phyloP scores from a whole-genome alignment of 2,113 vertebrate species.

The Nerophis ophidion region DNA sequence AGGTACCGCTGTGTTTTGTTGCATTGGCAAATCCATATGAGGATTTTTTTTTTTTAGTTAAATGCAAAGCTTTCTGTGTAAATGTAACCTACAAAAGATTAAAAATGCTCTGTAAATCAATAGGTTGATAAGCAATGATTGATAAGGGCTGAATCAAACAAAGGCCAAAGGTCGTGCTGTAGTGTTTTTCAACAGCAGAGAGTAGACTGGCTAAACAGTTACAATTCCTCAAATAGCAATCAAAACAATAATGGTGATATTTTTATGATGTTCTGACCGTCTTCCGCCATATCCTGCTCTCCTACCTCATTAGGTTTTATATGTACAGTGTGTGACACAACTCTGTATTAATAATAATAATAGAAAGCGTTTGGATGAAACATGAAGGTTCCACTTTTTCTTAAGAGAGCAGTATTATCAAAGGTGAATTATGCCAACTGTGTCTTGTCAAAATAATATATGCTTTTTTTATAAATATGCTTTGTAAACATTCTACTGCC shows the following conservation, averaged over 20 bases:
- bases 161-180: not conserved
- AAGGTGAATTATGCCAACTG: too few relatives aligned
- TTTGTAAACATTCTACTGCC: not conserved
- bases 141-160: not conserved
- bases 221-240: not conserved
- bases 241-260: not conserved
- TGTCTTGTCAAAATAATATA: too few relatives aligned
- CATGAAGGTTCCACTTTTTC: not conserved
- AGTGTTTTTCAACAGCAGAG: not conserved
- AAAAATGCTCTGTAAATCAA: not conserved
- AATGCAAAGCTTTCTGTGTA: not conserved
- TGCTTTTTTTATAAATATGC: not conserved
- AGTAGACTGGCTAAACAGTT: not conserved
- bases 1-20: too few relatives aligned
- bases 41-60: not conserved
- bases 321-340: not conserved
- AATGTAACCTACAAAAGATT: not conserved
- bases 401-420: too few relatives aligned
- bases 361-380: not conserved
- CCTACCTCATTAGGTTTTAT: not conserved
- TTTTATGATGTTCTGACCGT: not conserved
- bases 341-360: not conserved
- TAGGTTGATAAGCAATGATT: not conserved
- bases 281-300: slow-evolving; percentile 10
- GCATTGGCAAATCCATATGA: too few relatives aligned